These are phyloP conservation scores for Hylaea fasciaria DNA, from an alignment of 2,888 invertebrate genomes.

Conservation along the genomic window DNA sequence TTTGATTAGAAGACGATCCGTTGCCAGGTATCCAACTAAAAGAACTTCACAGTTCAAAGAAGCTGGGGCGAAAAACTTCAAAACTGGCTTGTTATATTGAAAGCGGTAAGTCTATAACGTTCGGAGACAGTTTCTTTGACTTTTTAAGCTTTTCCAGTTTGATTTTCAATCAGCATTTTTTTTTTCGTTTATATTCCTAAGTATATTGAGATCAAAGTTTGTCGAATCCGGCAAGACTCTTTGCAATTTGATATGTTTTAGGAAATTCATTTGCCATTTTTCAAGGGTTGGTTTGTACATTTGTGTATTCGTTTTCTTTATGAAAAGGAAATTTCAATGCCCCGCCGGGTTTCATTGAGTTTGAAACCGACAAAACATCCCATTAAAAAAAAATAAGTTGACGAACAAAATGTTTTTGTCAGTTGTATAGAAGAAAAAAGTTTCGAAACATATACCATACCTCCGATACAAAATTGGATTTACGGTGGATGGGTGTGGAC, in stretches of 20 bases:
- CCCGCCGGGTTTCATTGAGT: neutral
- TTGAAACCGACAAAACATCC: neutral
- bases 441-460: too few species aligned
- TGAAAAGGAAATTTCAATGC: neutral
- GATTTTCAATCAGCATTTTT: slow-evolving; percentile 20
- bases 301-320: neutral
- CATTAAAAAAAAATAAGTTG: too few species aligned
- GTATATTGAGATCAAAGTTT: slow-evolving; percentile 1
- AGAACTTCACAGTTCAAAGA: slow-evolving; percentile 41
- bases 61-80: slow-evolving; percentile 32
- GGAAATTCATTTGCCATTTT: neutral
- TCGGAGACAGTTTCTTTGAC: slow-evolving; percentile 26
- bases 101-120: slow-evolving; percentile 38
- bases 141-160: slow-evolving; percentile 19
- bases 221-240: neutral
- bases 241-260: neutral
- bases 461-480: too few species aligned
- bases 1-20: slow-evolving; percentile 51
- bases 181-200: too few species aligned
- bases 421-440: too few species aligned
- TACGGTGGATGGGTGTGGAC: too few species aligned
- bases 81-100: slow-evolving; percentile 32
- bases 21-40: slow-evolving; percentile 40
- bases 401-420: too few species aligned
- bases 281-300: neutral